These are phyloP conservation scores for Calephelis perditalis DNA, from an alignment of 2,888 invertebrate genomes.

Conservation along the genomic window DNA sequence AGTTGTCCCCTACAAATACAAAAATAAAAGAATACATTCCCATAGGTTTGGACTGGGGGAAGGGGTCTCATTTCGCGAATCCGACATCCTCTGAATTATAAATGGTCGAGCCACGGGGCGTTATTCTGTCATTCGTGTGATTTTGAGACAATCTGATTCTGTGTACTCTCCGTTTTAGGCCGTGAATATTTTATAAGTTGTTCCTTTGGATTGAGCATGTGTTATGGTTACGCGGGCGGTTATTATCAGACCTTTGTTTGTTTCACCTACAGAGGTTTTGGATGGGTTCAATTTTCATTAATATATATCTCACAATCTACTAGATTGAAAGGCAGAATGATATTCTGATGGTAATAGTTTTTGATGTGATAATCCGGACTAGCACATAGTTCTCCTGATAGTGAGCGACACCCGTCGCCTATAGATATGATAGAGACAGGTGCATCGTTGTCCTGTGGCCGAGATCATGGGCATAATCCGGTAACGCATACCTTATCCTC, in stretches of 20 bases:
- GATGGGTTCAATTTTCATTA: too few relatives aligned
- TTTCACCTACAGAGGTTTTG: slow-evolving; percentile 3
- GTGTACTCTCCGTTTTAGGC: slow-evolving; percentile 66
- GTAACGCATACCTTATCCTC: too few relatives aligned
- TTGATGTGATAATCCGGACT: too few relatives aligned
- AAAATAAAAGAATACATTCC: slow-evolving; percentile 40
- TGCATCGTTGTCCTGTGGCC: too few relatives aligned
- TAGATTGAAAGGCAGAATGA: too few relatives aligned
- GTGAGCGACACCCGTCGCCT: too few relatives aligned
- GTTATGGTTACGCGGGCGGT: slow-evolving; percentile 59
- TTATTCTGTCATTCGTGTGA: slow-evolving; percentile 67
- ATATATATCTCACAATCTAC: too few relatives aligned
- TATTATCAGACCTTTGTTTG: slow-evolving; percentile 35
- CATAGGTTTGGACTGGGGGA: slow-evolving; percentile 46
- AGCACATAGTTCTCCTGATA: too few relatives aligned
- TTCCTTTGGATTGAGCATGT: slow-evolving; percentile 49
- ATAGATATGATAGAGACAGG: too few relatives aligned
- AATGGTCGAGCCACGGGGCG: slow-evolving; percentile 56
- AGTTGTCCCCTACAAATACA: neutral
- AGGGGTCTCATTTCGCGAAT: slow-evolving; percentile 44
- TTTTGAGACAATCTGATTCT: slow-evolving; percentile 77
- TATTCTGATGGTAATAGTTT: too few relatives aligned
- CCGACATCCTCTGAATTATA: slow-evolving; percentile 60
- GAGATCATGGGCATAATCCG: too few relatives aligned
- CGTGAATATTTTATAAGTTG: slow-evolving; percentile 69